Evolutionary conservation across 53 echinoderm and acorn worm species (phyloP), one percentile per base, ranked within the genome.

Genomic region (Hippasteria phrygiana): DNA sequence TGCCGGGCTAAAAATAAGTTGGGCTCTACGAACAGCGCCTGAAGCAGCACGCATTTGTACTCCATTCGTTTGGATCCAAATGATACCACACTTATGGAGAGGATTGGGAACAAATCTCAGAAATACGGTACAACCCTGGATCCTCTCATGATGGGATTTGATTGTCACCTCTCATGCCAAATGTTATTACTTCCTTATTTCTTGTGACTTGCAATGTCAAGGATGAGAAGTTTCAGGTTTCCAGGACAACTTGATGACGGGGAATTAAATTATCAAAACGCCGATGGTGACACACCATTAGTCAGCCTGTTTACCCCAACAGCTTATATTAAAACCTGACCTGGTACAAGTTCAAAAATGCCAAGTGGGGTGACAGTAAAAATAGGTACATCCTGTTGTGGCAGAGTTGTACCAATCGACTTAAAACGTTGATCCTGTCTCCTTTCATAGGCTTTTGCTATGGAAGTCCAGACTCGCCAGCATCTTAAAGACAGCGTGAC

Each of bases 391-490:
- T 59, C 59, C 59, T 59, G 59, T 26, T 18, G 20, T 59, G n/a
- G n/a, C 59, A 59, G 26, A 1, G n/a, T 59, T 59, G 2, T 24
- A 1, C 5, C 26, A 8, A 59, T 59, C 59, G 26, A 7, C 26
- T 8, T 59, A 3, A 59, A n/a, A 59, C 3, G 20, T 7, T 26
- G 26, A 59, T 26, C n/a, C 59, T 26, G 22, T 59, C 0, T 59
- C 17, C 64, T 62, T 74, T 48, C 43, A 4, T 47, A 97, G 98
- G 94, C 95, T 34, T 97, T 94, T 90, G 95, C 98, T 11, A 78
- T 97, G 55, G 95, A 97, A 77, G 87, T 97, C 17, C 92, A 97
- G 71, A 92, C 98, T 42, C 98, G 93, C 78, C 94, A 97, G 91
- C 90, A 95, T 56, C 93, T 92, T 71, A 95, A 94, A 36, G 98